phyloP scores from a whole-genome alignment of 2,888 invertebrate species.

The Plutella xylostella region DNA sequence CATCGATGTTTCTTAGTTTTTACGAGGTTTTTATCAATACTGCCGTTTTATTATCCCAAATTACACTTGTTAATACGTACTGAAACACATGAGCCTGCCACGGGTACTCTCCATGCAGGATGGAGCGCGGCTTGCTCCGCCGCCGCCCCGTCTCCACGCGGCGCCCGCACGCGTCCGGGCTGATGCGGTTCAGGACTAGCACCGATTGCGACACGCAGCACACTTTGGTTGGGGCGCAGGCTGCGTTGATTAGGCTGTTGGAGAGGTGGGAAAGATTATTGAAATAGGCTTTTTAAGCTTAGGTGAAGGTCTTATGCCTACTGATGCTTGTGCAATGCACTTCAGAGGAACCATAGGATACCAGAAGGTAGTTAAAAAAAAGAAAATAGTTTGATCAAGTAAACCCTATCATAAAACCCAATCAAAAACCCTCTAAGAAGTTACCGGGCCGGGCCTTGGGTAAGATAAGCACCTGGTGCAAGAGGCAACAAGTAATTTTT shows the following conservation, averaged over 20 bases:
- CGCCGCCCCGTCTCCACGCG: not conserved
- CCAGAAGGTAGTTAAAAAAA: not conserved
- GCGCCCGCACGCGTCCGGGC: not conserved
- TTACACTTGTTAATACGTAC: constrained; percentile 13
- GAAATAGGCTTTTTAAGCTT: not conserved
- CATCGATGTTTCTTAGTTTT: no score
- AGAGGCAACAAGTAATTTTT: no score
- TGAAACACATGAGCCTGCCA: constrained; percentile 21
- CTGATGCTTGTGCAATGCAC: not conserved
- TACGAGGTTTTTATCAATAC: no score
- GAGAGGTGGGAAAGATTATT: not conserved
- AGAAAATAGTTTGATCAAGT: not conserved
- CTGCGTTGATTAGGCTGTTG: not conserved
- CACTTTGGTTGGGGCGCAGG: not conserved
- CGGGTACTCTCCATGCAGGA: constrained; percentile 20
- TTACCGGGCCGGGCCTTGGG: no score
- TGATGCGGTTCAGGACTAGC: not conserved
- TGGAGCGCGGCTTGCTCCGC: constrained; percentile 9
- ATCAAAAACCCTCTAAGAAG: not conserved
- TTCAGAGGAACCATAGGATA: not conserved
- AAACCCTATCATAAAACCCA: not conserved
- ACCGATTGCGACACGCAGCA: not conserved
- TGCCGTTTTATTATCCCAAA: no score
- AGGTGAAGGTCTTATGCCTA: not conserved
- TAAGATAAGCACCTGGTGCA: no score